Evolutionary conservation across 2,113 vertebrate species (phyloP).

Genomic region (Dipodomys ordii): DNA sequence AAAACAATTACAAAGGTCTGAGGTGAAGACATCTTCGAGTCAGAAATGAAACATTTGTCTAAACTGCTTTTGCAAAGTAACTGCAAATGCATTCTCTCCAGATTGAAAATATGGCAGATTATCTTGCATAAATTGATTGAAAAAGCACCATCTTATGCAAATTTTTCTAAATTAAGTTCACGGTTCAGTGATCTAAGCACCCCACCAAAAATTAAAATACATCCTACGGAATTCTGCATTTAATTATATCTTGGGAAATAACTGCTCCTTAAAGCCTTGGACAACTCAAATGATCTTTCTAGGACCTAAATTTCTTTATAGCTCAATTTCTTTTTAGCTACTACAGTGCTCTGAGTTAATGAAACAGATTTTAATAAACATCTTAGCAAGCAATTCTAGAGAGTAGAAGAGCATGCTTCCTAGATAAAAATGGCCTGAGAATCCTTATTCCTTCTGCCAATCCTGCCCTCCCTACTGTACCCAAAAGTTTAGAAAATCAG

Average conservation of each 20-base stretch:
- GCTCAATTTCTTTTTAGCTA: conserved; percentile 29
- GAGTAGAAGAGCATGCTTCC: background rate
- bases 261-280: conserved; percentile 26
- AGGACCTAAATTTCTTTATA: conserved; percentile 40
- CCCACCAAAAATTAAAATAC: conserved; percentile 69
- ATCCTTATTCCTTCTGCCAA: background rate
- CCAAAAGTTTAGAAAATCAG: background rate
- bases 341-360: conserved; percentile 1
- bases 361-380: conserved; percentile 49
- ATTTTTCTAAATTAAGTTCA: conserved; percentile 63
- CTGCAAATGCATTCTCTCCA: conserved; percentile 28
- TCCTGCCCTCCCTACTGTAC: rapidly evolving
- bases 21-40: background rate
- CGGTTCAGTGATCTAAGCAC: conserved; percentile 68
- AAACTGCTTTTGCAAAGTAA: conserved; percentile 45
- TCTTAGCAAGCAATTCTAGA: background rate
- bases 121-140: conserved; percentile 43
- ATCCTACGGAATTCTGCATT: conserved; percentile 46
- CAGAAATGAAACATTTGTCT: conserved; percentile 39
- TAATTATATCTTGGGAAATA: conserved; percentile 56
- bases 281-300: conserved; percentile 51
- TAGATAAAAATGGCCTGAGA: background rate
- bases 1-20: conserved; percentile 51
- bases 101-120: conserved; percentile 50
- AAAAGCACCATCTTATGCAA: conserved; percentile 66